These are phyloP conservation scores for Melanotaenia nigrans DNA, from an alignment of 2,797 vertebrate genomes.

Conservation along the genomic window DNA sequence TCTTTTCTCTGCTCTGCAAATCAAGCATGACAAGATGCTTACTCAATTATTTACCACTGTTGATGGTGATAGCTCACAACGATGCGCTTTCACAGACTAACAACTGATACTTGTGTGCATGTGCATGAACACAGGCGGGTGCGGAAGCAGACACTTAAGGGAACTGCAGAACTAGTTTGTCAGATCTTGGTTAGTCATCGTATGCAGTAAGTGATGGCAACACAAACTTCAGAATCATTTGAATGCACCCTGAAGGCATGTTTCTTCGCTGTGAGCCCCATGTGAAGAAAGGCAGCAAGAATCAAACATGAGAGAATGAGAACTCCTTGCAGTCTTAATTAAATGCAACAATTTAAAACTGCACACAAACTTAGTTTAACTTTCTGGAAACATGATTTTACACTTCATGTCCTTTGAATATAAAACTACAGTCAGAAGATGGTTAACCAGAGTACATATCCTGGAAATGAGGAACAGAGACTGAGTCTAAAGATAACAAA, in stretches of 20 bases:
- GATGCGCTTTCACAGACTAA: slow-evolving; percentile 21
- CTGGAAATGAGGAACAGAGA: neutral
- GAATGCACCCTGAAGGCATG: slow-evolving; percentile 15
- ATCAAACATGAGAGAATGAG: slow-evolving; percentile 16
- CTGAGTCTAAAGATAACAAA: neutral
- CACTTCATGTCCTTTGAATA: neutral
- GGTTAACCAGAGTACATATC: neutral
- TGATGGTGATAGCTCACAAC: slow-evolving; percentile 65
- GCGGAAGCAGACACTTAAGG: slow-evolving; percentile 15
- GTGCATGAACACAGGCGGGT: slow-evolving; percentile 4
- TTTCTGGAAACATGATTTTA: neutral
- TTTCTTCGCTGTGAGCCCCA: slow-evolving; percentile 1
- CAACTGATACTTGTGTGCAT: slow-evolving; percentile 6
- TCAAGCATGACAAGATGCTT: slow-evolving; percentile 68
- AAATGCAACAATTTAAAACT: slow-evolving; percentile 4
- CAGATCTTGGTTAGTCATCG: slow-evolving; percentile 9
- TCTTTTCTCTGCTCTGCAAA: slow-evolving; percentile 54
- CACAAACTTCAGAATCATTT: slow-evolving; percentile 18
- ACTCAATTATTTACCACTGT: slow-evolving; percentile 71
- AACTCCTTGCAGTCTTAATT: neutral
- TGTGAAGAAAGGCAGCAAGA: slow-evolving; percentile 21
- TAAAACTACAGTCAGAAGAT: neutral
- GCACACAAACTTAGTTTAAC: neutral
- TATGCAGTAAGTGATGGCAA: slow-evolving; percentile 10
- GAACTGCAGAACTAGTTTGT: slow-evolving; percentile 14